These are phyloP conservation scores for Charadrius vociferus DNA, from an alignment of 2,113 vertebrate genomes.

Conservation along the genomic window DNA sequence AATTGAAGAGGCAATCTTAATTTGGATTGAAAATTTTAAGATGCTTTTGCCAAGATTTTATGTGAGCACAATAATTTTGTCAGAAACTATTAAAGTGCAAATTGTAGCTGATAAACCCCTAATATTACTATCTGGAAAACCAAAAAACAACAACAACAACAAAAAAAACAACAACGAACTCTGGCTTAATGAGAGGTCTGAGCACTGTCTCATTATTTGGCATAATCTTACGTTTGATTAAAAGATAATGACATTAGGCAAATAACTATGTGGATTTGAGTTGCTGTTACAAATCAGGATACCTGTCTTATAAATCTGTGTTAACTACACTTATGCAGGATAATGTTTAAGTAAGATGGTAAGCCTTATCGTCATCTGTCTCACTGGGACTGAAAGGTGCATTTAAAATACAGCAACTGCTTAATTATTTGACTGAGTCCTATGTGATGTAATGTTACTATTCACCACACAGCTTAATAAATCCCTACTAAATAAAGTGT, in stretches of 20 bases:
- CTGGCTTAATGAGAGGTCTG: not conserved
- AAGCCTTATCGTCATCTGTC: not conserved
- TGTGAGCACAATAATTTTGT: not conserved
- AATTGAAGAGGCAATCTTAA: not conserved
- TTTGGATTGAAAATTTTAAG: slow-evolving; percentile 2
- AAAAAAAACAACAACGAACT: not conserved
- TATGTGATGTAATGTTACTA: not conserved
- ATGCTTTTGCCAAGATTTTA: not conserved
- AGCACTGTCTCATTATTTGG: not conserved
- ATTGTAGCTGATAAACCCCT: not conserved
- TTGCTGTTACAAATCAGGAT: not conserved
- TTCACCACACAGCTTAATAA: not conserved
- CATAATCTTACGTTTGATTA: not conserved
- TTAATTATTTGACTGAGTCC: not conserved
- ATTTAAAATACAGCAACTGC: not conserved
- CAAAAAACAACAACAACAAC: not conserved
- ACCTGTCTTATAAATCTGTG: not conserved
- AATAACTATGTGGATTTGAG: not conserved
- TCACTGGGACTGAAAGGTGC: not conserved
- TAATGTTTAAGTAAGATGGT: not conserved
- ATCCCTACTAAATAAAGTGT: not conserved
- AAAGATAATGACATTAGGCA: not conserved
- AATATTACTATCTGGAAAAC: not conserved
- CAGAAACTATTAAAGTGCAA: not conserved
- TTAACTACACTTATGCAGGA: not conserved